Conservation (phyloP, 35 echinoderm and acorn worm genomes). For the Apostichopus parvimensis region DNA sequence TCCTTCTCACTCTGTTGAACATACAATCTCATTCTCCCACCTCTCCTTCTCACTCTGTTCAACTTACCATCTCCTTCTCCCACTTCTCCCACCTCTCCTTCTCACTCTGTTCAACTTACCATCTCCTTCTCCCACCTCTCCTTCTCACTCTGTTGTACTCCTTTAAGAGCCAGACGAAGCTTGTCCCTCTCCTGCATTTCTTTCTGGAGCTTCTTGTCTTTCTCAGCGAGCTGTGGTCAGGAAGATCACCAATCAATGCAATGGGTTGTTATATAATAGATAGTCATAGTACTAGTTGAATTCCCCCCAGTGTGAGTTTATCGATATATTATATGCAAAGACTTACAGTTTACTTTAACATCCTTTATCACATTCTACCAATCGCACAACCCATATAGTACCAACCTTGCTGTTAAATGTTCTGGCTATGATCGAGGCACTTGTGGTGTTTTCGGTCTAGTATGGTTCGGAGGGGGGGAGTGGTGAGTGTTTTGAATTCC, state of each 20-base stretch:
- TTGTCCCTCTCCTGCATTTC: constrained; percentile 77
- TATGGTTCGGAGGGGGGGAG: too few relatives aligned
- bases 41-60: neutral
- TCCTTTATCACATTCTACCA: too few relatives aligned
- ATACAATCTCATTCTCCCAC: neutral
- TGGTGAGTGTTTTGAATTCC: too few relatives aligned
- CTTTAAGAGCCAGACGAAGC: constrained; percentile 81
- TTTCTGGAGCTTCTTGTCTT: constrained; percentile 66
- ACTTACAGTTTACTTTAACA: too few relatives aligned
- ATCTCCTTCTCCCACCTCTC: constrained; percentile 94
- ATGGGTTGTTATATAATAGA: too few relatives aligned
- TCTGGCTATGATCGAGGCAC: too few relatives aligned
- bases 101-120: constrained; percentile 69
- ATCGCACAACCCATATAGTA: too few relatives aligned
- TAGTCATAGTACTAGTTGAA: too few relatives aligned
- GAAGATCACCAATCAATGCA: constrained; percentile 11
- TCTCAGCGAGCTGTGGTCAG: constrained; percentile 56
- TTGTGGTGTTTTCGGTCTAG: too few relatives aligned
- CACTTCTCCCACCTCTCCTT: constrained; percentile 86
- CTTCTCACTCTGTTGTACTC: constrained; percentile 77
- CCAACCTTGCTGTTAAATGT: too few relatives aligned
- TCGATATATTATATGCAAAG: too few relatives aligned
- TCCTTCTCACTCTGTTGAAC: constrained; percentile 69
- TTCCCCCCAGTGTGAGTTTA: too few relatives aligned
- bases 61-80: constrained; percentile 95